These are phyloP conservation scores for Cryptoprocta ferox DNA, from an alignment of 2,797 vertebrate genomes.

Conservation along the genomic window DNA sequence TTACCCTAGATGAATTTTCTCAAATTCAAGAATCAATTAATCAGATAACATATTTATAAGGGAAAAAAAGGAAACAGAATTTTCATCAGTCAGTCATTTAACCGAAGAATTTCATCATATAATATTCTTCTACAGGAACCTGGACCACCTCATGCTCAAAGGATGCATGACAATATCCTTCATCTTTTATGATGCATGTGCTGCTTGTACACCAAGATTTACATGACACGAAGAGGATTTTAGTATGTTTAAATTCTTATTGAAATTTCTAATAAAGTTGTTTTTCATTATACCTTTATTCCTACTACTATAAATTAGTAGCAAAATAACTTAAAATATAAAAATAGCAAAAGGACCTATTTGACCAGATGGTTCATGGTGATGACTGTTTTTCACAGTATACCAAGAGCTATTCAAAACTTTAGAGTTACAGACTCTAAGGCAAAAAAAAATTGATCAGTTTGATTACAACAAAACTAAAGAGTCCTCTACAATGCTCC, in stretches of 20 bases:
- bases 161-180: background rate
- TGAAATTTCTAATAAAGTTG: conserved; percentile 31
- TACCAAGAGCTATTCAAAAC: background rate
- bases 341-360: background rate
- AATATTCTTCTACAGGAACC: background rate
- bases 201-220: background rate
- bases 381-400: background rate
- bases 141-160: background rate
- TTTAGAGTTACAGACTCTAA: background rate
- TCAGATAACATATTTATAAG: background rate
- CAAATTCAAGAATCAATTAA: conserved; percentile 15
- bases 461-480: background rate
- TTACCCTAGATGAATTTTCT: background rate
- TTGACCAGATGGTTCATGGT: background rate
- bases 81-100: background rate
- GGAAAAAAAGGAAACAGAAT: background rate
- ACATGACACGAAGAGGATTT: background rate
- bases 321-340: conserved; percentile 5
- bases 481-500: background rate
- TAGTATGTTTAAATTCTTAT: background rate
- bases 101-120: background rate
- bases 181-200: conserved; percentile 6
- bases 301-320: background rate
- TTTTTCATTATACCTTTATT: background rate
- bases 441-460: background rate